phyloP scores from a whole-genome alignment of 2,797 vertebrate species.

The Sebastes paucispinis region DNA sequence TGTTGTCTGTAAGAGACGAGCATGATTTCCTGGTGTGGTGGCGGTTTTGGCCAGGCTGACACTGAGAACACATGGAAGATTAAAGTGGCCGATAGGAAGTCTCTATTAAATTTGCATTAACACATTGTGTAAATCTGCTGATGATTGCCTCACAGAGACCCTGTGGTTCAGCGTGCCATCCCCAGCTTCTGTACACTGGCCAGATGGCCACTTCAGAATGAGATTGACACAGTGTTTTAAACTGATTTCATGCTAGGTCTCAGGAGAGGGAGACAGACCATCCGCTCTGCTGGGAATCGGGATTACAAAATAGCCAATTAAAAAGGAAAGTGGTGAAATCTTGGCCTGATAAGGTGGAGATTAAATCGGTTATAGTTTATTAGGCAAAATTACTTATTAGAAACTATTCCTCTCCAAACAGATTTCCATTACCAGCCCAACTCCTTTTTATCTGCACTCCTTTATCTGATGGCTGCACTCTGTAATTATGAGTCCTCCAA shows the following conservation, averaged over 20 bases:
- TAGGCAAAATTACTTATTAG: conserved; percentile 90
- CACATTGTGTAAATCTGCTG: conserved; percentile 87
- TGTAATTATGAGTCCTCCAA: conserved; percentile 84
- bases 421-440: conserved; percentile 85
- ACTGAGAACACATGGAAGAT: conserved; percentile 79
- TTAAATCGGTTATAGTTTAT: conserved; percentile 92
- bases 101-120: conserved; percentile 89
- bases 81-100: conserved; percentile 83
- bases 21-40: conserved; percentile 30
- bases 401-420: conserved; percentile 86
- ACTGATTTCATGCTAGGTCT: conserved; percentile 98
- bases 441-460: conserved; percentile 81
- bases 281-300: conserved; percentile 97
- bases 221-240: conserved; percentile 99
- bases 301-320: conserved; percentile 99
- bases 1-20: conserved; percentile 12
- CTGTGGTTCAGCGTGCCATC: conserved; percentile 88
- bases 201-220: conserved; percentile 98
- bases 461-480: conserved; percentile 82
- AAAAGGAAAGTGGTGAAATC: conserved; percentile 94
- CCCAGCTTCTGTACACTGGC: conserved; percentile 91
- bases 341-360: conserved; percentile 90
- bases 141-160: conserved; percentile 91
- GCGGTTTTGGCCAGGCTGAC: conserved; percentile 59
- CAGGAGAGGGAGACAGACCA: conserved; percentile 92